phyloP scores from a whole-genome alignment of 2,113 vertebrate genomes.

The Mobula birostris region DNA sequence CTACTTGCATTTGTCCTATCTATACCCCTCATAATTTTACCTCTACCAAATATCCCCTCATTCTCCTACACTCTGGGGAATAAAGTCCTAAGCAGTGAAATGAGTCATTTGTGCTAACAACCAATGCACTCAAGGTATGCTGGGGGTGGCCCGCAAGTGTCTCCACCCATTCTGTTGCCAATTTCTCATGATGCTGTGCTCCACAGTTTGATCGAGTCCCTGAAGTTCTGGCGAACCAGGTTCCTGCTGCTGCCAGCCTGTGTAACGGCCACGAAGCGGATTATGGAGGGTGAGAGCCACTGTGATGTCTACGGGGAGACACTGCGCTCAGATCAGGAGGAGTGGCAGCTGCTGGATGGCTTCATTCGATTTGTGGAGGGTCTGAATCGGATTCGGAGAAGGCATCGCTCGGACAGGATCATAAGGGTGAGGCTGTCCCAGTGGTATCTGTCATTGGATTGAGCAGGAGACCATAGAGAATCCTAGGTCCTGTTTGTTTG shows the following conservation, averaged over 20 bases:
- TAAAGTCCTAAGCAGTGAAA: too few relatives aligned
- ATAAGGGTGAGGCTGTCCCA: conserved; percentile 59
- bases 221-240: conserved; percentile 96
- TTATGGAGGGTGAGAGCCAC: conserved; percentile 77
- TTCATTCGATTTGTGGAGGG: conserved; percentile 96
- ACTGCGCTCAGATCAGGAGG: conserved; percentile 65
- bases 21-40: too few relatives aligned
- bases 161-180: too few relatives aligned
- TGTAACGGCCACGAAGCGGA: conserved; percentile 77
- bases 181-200: not conserved
- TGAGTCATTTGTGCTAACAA: too few relatives aligned
- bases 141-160: too few relatives aligned
- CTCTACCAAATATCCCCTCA: too few relatives aligned
- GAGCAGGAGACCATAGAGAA: too few relatives aligned
- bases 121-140: too few relatives aligned
- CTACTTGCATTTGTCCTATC: too few relatives aligned
- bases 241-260: conserved; percentile 87
- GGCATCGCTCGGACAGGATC: conserved; percentile 87
- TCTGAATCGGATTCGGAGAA: conserved; percentile 84
- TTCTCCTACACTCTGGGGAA: too few relatives aligned
- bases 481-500: not conserved
- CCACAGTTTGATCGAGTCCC: conserved; percentile 81
- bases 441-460: too few relatives aligned
- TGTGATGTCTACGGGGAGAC: conserved; percentile 88
- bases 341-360: conserved; percentile 82